phyloP scores from a whole-genome alignment of 2,113 vertebrate genomes.

The Bubo scandiacus region DNA sequence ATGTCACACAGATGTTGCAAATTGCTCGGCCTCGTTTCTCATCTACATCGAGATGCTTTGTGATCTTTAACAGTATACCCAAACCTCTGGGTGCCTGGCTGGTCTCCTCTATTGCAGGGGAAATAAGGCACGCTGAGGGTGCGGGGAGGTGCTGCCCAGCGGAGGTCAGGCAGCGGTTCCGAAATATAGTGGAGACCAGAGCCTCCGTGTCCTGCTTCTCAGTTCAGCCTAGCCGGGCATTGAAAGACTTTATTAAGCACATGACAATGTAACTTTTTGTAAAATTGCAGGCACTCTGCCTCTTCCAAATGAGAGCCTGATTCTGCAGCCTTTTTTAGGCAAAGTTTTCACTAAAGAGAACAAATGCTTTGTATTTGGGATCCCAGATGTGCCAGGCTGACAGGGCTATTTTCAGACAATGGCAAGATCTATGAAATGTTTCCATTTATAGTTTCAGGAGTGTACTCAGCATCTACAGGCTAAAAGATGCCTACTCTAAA shows the following conservation, averaged over 20 bases:
- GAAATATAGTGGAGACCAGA: background rate
- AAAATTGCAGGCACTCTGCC: background rate
- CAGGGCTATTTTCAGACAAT: slow-evolving; percentile 54
- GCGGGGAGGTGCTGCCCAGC: background rate
- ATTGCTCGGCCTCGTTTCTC: background rate
- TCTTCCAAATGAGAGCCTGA: background rate
- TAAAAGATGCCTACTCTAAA: background rate
- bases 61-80: background rate
- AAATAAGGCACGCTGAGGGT: background rate
- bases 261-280: background rate
- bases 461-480: background rate
- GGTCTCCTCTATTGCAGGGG: background rate
- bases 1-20: background rate
- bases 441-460: slow-evolving; percentile 57
- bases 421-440: slow-evolving; percentile 26
- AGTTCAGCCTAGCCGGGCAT: background rate
- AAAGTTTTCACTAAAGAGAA: slow-evolving; percentile 43
- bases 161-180: background rate
- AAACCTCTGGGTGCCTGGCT: background rate
- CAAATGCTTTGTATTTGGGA: slow-evolving; percentile 12
- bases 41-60: background rate
- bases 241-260: background rate
- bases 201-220: background rate
- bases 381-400: slow-evolving; percentile 36
- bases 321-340: slow-evolving; percentile 27